Conservation (phyloP, 2,797 vertebrate species). For the Mormyrus proboscirostris region DNA sequence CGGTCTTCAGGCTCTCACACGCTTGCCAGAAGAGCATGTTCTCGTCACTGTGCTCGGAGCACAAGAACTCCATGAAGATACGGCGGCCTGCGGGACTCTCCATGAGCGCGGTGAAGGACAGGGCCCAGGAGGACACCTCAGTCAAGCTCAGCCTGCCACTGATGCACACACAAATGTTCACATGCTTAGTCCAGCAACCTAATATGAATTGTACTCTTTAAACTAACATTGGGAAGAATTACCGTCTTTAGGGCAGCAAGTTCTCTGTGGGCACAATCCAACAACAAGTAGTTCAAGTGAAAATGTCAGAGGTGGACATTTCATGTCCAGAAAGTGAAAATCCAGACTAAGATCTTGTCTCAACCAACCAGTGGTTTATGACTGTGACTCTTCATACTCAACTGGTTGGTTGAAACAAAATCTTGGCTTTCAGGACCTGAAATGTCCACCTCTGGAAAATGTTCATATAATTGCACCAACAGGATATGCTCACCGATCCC, state of each 20-base stretch:
- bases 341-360: not conserved
- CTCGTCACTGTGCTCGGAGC: constrained; percentile 34
- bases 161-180: not conserved
- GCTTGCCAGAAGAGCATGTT: constrained; percentile 40
- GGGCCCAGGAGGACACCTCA: constrained; percentile 32
- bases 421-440: not conserved
- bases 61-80: constrained; percentile 32
- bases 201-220: not conserved
- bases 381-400: not conserved
- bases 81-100: constrained; percentile 15
- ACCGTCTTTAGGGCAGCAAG: not conserved
- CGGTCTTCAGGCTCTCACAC: constrained; percentile 32
- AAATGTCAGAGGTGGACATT: not conserved
- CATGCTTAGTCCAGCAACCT: not conserved
- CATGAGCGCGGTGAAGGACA: constrained; percentile 28
- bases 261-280: not conserved
- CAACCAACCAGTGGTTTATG: not conserved
- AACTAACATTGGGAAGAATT: not conserved
- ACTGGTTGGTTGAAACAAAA: not conserved
- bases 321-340: not conserved
- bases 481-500: not conserved
- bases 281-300: not conserved
- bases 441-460: not conserved
- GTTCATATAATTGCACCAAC: not conserved
- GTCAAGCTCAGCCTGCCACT: constrained; percentile 20